Evolutionary conservation across 2,797 vertebrate species (phyloP).

Genomic region (Fundulus diaphanus): DNA sequence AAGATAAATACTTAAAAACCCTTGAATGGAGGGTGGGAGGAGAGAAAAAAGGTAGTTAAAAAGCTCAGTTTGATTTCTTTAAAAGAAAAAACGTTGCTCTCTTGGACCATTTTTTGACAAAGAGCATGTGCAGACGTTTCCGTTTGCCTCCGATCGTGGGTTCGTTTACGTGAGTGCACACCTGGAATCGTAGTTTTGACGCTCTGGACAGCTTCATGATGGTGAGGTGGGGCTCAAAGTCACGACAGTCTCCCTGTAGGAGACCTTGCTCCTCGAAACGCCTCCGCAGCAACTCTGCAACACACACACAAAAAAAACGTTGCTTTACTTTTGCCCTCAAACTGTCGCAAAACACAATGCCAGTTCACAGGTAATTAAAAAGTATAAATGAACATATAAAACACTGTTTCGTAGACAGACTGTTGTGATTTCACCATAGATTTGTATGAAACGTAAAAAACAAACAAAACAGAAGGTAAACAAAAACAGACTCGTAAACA

Average conservation of each 20-base stretch:
- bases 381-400: background rate
- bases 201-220: constrained; percentile 95
- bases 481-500: constrained; percentile 21
- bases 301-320: background rate
- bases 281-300: constrained; percentile 62
- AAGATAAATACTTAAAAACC: constrained; percentile 10
- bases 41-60: background rate
- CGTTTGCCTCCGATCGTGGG: background rate
- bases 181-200: constrained; percentile 86
- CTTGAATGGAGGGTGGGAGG: background rate
- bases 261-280: constrained; percentile 89
- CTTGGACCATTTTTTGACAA: background rate
- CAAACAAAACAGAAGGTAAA: background rate
- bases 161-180: constrained; percentile 38
- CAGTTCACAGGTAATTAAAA: background rate
- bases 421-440: too few species aligned
- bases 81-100: too few species aligned
- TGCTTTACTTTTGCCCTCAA: background rate
- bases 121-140: too few species aligned
- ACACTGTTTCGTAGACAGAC: background rate
- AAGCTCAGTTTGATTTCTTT: too few species aligned
- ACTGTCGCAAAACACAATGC: background rate
- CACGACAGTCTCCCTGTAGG: constrained; percentile 79
- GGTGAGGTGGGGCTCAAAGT: constrained; percentile 93
- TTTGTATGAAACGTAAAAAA: background rate